These are phyloP conservation scores for Casuarius casuarius DNA, from an alignment of 2,113 vertebrate species.

Conservation along the genomic window DNA sequence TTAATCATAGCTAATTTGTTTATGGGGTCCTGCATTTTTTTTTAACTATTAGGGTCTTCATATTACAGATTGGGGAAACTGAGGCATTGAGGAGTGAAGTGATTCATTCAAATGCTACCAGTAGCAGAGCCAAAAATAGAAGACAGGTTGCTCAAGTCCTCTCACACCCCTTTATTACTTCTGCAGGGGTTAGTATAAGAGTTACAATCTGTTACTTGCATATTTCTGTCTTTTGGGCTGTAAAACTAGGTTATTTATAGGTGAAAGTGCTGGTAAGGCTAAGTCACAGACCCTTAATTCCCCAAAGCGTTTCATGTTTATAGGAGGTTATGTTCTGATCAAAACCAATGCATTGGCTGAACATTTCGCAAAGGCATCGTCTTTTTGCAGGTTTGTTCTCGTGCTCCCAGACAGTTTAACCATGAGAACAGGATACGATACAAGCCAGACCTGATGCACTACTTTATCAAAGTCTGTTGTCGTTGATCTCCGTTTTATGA, in stretches of 20 bases:
- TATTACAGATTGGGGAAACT: neutral
- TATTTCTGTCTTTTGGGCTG: neutral
- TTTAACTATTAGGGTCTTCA: neutral
- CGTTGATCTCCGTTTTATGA: neutral
- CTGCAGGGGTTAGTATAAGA: neutral
- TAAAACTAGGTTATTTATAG: neutral
- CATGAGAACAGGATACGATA: neutral
- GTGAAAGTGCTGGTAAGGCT: neutral
- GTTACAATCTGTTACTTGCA: neutral
- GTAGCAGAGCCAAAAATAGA: neutral
- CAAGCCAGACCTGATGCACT: neutral
- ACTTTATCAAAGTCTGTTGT: neutral
- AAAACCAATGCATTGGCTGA: accelerated
- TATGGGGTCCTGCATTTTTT: neutral
- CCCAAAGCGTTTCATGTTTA: neutral
- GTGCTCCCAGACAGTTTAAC: neutral
- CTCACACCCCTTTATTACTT: neutral
- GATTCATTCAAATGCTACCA: neutral
- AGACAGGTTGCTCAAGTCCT: accelerated
- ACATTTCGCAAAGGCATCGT: neutral
- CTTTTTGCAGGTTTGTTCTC: neutral
- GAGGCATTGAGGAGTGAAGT: neutral
- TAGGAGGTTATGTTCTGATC: neutral
- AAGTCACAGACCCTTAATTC: accelerated
- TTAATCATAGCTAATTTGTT: neutral